phyloP scores from a whole-genome alignment of 64 coral and sea anemone species.

The Orbicella faveolata region DNA sequence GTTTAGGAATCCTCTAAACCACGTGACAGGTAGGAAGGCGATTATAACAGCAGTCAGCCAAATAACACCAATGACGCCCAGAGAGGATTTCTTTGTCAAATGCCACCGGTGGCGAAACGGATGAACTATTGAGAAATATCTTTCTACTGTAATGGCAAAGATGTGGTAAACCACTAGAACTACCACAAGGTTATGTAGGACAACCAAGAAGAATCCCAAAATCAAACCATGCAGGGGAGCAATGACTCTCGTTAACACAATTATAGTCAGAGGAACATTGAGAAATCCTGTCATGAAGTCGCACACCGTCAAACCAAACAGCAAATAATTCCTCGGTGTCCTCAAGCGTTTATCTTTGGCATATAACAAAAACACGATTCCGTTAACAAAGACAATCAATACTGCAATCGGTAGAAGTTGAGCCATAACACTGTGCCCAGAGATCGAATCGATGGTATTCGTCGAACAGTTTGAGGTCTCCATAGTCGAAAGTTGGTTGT shows the following conservation, averaged over 20 bases:
- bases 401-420: slow-evolving; percentile 35
- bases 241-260: background rate
- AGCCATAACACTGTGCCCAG: background rate
- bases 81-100: slow-evolving; percentile 19
- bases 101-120: slow-evolving; percentile 30
- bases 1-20: background rate
- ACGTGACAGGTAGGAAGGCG: slow-evolving; percentile 1
- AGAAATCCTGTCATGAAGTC: slow-evolving; percentile 64
- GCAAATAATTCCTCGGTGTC: slow-evolving; percentile 57
- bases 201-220: background rate
- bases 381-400: slow-evolving; percentile 42
- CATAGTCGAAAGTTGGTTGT: background rate
- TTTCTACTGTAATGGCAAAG: slow-evolving; percentile 26
- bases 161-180: slow-evolving; percentile 43
- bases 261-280: slow-evolving; percentile 44
- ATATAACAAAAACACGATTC: slow-evolving; percentile 65
- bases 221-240: background rate
- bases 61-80: slow-evolving; percentile 8
- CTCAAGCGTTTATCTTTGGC: slow-evolving; percentile 31
- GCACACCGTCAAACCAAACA: slow-evolving; percentile 60
- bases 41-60: slow-evolving; percentile 14
- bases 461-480: background rate
- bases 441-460: background rate
- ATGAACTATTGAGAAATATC: slow-evolving; percentile 34
- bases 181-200: slow-evolving; percentile 13